phyloP scores from a whole-genome alignment of 2,888 invertebrate genomes.

The Drosophila neoperkinsi region DNA sequence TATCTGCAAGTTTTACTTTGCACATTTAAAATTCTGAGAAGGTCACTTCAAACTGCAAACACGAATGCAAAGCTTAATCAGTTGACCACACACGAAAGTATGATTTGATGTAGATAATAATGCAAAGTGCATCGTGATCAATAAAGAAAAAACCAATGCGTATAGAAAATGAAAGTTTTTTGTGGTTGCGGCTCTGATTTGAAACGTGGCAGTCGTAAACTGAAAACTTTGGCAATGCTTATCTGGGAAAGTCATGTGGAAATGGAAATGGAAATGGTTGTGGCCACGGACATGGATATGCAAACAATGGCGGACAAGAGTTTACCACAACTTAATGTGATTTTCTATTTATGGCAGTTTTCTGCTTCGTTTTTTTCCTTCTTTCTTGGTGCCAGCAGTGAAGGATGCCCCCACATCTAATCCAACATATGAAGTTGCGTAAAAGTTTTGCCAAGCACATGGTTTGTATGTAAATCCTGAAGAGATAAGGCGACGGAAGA shows the following conservation, averaged over 20 bases:
- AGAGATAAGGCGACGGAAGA: constrained; percentile 84
- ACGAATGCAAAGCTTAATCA: constrained; percentile 17
- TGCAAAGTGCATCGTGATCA: constrained; percentile 21
- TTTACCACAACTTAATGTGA: constrained; percentile 77
- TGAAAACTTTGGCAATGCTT: constrained; percentile 71
- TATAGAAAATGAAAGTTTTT: constrained; percentile 41
- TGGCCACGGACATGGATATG: constrained; percentile 41
- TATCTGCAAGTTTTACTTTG: not conserved
- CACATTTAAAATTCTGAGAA: not conserved
- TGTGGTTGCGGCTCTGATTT: constrained; percentile 8
- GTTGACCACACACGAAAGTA: constrained; percentile 17
- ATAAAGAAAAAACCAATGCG: constrained; percentile 6
- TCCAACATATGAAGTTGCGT: constrained; percentile 80
- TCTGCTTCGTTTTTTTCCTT: not conserved
- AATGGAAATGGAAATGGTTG: constrained; percentile 43
- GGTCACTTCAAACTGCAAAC: not conserved
- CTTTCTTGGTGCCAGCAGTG: constrained; percentile 1
- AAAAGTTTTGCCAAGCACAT: constrained; percentile 66
- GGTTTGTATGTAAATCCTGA: constrained; percentile 81
- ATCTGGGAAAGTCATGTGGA: constrained; percentile 60
- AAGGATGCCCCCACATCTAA: constrained; percentile 55
- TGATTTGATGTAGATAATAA: constrained; percentile 24
- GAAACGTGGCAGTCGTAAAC: constrained; percentile 73
- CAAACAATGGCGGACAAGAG: constrained; percentile 61
- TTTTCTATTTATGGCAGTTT: constrained; percentile 76